These are phyloP conservation scores for Tragopan temminckii DNA, from an alignment of 2,797 vertebrate genomes.

Conservation along the genomic window DNA sequence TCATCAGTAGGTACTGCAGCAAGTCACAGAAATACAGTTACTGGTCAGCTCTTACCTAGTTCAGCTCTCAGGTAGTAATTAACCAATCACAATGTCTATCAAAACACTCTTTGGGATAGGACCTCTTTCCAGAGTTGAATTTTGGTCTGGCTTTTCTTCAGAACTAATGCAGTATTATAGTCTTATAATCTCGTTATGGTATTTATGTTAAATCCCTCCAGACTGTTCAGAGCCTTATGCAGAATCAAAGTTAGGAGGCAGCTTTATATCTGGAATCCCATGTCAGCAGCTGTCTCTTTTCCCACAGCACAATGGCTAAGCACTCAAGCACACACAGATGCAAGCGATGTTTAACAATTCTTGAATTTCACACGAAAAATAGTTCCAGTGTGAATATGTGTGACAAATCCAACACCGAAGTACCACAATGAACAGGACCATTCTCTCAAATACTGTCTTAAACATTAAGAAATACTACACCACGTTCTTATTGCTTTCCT, in stretches of 20 bases:
- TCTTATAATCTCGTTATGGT: not conserved
- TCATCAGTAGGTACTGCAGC: not conserved
- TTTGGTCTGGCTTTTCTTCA: not conserved
- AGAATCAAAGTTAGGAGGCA: not conserved
- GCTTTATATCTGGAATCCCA: not conserved
- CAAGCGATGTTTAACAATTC: not conserved
- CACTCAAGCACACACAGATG: not conserved
- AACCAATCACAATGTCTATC: not conserved
- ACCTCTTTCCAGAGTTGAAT: not conserved
- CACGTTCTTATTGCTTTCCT: not conserved
- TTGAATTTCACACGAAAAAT: not conserved
- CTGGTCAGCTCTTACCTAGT: not conserved
- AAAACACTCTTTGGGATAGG: not conserved
- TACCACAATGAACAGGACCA: not conserved
- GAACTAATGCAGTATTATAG: not conserved
- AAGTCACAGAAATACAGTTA: not conserved
- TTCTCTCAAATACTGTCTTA: not conserved
- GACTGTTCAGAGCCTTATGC: not conserved
- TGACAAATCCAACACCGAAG: not conserved
- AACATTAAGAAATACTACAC: not conserved
- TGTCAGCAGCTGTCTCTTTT: not conserved
- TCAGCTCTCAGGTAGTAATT: not conserved
- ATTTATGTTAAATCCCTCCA: not conserved
- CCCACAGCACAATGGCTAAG: not conserved
- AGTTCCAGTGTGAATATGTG: not conserved